Conservation (phyloP, 2,888 invertebrate species). For the Drosophila kambysellisi region DNA sequence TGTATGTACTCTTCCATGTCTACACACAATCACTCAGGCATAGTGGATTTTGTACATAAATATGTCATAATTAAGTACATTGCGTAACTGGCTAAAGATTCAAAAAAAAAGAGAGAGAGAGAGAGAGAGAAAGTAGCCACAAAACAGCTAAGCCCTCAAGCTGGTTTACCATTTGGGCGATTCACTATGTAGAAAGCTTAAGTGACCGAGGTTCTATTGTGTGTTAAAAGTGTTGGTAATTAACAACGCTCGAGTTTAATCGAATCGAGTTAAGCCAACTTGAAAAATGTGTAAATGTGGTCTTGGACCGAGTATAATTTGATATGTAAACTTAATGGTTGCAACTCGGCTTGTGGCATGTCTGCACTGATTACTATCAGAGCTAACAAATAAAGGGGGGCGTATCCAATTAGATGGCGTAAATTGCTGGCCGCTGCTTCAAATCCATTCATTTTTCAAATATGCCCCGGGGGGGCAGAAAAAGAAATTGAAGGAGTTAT, state of each 20-base stretch:
- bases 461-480: not conserved
- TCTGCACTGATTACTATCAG: constrained; percentile 36
- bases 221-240: not conserved
- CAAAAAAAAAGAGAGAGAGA: constrained; percentile 12
- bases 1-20: constrained; percentile 2
- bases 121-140: constrained; percentile 35
- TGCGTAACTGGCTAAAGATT: constrained; percentile 67
- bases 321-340: constrained; percentile 39
- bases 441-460: constrained; percentile 11
- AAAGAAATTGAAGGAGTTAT: constrained; percentile 3
- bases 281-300: constrained; percentile 6
- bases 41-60: constrained; percentile 23
- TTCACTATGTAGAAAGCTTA: not conserved
- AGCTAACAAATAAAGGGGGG: constrained; percentile 37
- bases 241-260: constrained; percentile 12
- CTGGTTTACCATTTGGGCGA: not conserved
- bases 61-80: constrained; percentile 40
- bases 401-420: constrained; percentile 57
- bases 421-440: constrained; percentile 38
- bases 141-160: constrained; percentile 7
- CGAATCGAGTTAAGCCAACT: constrained; percentile 22
- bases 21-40: constrained; percentile 15
- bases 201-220: constrained; percentile 35
- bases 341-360: constrained; percentile 30
- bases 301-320: not conserved